phyloP scores from a whole-genome alignment of 2,797 vertebrate species.

The Periparus ater region DNA sequence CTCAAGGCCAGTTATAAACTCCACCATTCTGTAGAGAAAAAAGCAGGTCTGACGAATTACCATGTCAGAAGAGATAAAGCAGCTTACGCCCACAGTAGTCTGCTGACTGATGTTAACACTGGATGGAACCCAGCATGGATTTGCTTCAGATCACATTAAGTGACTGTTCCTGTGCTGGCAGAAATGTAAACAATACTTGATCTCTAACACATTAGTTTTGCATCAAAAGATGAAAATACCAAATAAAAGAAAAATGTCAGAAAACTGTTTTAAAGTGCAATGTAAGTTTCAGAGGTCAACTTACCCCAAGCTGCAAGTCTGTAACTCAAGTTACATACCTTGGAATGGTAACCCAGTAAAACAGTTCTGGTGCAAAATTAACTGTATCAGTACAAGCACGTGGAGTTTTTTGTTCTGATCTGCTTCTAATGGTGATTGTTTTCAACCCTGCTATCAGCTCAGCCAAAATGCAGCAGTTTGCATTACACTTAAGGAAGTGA shows the following conservation, averaged over 20 bases:
- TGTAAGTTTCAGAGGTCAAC: background rate
- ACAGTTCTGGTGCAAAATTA: background rate
- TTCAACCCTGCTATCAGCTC: background rate
- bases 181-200: conserved; percentile 24
- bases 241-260: background rate
- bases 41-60: conserved; percentile 40
- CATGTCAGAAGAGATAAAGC: conserved; percentile 35
- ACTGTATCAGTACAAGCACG: background rate
- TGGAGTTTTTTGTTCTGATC: background rate
- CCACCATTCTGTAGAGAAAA: background rate
- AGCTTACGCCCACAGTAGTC: conserved; percentile 11
- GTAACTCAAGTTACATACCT: background rate
- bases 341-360: background rate
- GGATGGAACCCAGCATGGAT: conserved; percentile 19
- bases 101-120: conserved; percentile 40
- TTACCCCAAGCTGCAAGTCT: background rate
- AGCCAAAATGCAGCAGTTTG: background rate
- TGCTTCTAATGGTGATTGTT: background rate
- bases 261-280: background rate
- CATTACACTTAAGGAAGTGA: background rate
- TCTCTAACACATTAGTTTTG: background rate
- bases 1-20: conserved; percentile 4
- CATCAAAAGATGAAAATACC: background rate
- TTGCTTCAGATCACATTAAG: conserved; percentile 2
- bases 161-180: conserved; percentile 8